Evolutionary conservation across 1,140 invertebrate species (phyloP), one percentile per base, ranked within the genome.

Genomic region (Potamilus streckersoni): DNA sequence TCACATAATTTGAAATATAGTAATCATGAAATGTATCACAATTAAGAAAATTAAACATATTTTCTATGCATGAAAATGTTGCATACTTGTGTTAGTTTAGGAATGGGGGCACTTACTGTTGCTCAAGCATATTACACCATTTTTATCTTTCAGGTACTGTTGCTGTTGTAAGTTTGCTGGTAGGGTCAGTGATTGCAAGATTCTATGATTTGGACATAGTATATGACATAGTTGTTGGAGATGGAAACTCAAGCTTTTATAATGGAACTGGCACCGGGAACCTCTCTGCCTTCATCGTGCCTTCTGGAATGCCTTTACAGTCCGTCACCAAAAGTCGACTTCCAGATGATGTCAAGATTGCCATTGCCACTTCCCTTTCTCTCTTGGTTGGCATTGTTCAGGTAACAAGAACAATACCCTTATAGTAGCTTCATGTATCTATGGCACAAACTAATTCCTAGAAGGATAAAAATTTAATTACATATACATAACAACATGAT

Each of bases 141-240:
- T 49, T 69, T 73, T 31, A 77, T 16, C 63, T 85, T 83, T 38
- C 79, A 90, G 89, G 90, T 55, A 90, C 90, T 49, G 90, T 91
- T 86, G 90, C 90, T 71, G 88, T 91, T 27, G 80, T 90, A 13
- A 85, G 89, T 76, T 76, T 91, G 38, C 90, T 91, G 89, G 86
- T 91, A 13, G 90, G 90, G 15, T 83, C 83, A 56, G 83, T 84
- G 6, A 86, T 91, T 83, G 72, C 86, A 82, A 78, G 83, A 76
- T 58, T 70, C 64, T 77, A 78, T 62, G 71, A 81, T 19, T 75
- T 63, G 11, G 66, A n/a, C 2, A 49, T 60, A 23, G 67, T 67
- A 0, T 60, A 67, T 74, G 16, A 63, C 62, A 14, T 59, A 15
- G 67, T 73, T 15, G 19, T 71, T 60, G 38, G 72, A 69, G 23